A percentile compares a stretch with the other conserved stretches of the same genome.
These are phyloP conservation scores for Ylistrum balloti DNA, from an alignment of 1,140 invertebrate genomes.

Conservation along the genomic window DNA sequence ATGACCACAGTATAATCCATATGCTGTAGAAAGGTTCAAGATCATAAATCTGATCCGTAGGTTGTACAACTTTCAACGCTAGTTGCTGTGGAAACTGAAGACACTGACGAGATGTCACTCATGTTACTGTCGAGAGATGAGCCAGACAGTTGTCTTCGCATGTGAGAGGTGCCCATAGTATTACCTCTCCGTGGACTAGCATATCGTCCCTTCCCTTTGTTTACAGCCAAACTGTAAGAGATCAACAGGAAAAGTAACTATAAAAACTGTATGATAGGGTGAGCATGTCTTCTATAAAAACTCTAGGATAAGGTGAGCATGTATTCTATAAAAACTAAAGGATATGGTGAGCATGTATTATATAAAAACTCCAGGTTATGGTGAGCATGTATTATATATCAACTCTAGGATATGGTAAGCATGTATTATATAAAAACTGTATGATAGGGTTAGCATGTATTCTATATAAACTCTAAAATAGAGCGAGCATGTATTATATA, in stretches of 20 bases:
- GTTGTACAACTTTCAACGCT: slow-evolving; percentile 49
- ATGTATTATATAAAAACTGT: too few species aligned
- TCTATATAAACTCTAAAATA: too few species aligned
- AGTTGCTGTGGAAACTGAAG: background rate
- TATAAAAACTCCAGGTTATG: too few species aligned
- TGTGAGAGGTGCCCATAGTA: slow-evolving; percentile 45
- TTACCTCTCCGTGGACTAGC: slow-evolving; percentile 64
- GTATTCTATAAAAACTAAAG: too few species aligned
- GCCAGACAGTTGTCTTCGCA: slow-evolving; percentile 68
- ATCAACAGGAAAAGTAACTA: background rate
- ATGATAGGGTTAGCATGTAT: too few species aligned
- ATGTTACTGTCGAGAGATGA: slow-evolving; percentile 76
- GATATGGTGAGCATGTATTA: too few species aligned
- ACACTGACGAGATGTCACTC: slow-evolving; percentile 59
- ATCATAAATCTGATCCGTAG: slow-evolving; percentile 46
- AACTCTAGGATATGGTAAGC: too few species aligned
- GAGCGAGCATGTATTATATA: too few species aligned
- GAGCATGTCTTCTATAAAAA: too few species aligned
- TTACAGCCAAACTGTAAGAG: slow-evolving; percentile 15
- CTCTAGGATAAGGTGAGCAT: too few species aligned
- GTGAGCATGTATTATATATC: too few species aligned
- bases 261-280: too few species aligned
- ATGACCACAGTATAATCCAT: background rate
- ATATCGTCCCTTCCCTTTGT: slow-evolving; percentile 59
- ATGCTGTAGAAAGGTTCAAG: background rate